Percentiles rank a stretch among this genome's conserved stretches.
Evolutionary conservation across 2,113 vertebrate genomes (phyloP).

Genomic region (Fregata magnificens): DNA sequence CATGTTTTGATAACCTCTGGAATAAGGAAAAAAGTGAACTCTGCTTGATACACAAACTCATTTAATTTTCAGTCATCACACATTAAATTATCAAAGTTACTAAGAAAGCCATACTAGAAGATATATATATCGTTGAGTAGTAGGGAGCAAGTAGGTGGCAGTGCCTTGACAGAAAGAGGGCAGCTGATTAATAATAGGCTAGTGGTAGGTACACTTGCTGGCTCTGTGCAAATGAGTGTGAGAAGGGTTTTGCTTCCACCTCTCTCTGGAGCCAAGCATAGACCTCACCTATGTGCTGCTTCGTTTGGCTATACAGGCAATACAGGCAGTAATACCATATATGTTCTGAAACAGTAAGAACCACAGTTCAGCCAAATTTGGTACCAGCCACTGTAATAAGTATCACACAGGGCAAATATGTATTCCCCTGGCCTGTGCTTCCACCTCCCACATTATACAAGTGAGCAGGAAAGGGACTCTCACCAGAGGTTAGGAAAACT

Average conservation of each 20-base stretch:
- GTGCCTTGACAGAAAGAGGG: background rate
- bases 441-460: background rate
- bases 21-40: background rate
- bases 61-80: background rate
- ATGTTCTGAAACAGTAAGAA: background rate
- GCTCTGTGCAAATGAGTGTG: background rate
- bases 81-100: background rate
- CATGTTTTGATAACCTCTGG: background rate
- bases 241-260: background rate
- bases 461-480: background rate
- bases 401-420: background rate
- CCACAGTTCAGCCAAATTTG: fast-evolving
- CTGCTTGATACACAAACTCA: background rate
- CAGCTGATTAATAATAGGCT: background rate
- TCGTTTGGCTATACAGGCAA: background rate
- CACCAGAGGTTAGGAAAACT: background rate
- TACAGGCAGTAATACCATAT: background rate
- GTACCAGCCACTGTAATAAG: background rate
- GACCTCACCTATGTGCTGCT: background rate
- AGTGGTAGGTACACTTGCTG: background rate
- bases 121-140: background rate
- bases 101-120: background rate
- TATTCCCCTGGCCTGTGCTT: background rate
- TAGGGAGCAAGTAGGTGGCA: background rate
- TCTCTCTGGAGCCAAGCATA: background rate